These are phyloP conservation scores for Caretta caretta DNA, from an alignment of 2,113 vertebrate genomes.

Conservation along the genomic window DNA sequence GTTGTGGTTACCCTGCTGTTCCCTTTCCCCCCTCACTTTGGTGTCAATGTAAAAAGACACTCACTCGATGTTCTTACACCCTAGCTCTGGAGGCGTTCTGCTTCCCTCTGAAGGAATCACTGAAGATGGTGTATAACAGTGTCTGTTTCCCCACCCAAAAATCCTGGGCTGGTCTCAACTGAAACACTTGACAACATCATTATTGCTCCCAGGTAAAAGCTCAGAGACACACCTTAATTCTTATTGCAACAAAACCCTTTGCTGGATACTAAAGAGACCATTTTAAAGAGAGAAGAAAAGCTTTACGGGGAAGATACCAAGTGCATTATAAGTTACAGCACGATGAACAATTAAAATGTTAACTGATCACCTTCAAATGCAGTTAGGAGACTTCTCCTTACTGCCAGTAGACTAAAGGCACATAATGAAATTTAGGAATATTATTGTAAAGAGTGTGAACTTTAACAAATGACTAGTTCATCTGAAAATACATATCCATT, in stretches of 20 bases:
- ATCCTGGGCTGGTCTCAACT: conserved; percentile 79
- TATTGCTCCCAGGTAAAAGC: conserved; percentile 81
- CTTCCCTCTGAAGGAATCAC: conserved; percentile 73
- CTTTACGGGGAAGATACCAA: conserved; percentile 74
- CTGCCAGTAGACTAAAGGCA: conserved; percentile 49
- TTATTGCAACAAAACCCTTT: conserved; percentile 86
- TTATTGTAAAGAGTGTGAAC: neutral
- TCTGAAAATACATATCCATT: neutral
- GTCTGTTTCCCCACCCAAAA: conserved; percentile 84
- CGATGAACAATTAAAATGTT: conserved; percentile 78
- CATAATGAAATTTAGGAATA: conserved; percentile 63
- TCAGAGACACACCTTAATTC: conserved; percentile 85
- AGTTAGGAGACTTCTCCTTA: conserved; percentile 68
- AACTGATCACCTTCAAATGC: conserved; percentile 74
- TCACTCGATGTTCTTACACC: conserved; percentile 69
- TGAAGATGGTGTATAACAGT: conserved; percentile 81
- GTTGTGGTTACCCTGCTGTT: conserved; percentile 51
- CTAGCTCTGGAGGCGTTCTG: conserved; percentile 73
- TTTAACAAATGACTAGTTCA: neutral
- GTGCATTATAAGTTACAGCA: conserved; percentile 81
- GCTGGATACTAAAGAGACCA: conserved; percentile 76
- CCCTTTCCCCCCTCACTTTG: conserved; percentile 53
- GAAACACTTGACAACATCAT: conserved; percentile 83
- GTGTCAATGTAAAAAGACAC: conserved; percentile 61
- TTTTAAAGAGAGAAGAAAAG: conserved; percentile 75